Conservation (phyloP, 2,888 invertebrate species). For the Muscina levida region DNA sequence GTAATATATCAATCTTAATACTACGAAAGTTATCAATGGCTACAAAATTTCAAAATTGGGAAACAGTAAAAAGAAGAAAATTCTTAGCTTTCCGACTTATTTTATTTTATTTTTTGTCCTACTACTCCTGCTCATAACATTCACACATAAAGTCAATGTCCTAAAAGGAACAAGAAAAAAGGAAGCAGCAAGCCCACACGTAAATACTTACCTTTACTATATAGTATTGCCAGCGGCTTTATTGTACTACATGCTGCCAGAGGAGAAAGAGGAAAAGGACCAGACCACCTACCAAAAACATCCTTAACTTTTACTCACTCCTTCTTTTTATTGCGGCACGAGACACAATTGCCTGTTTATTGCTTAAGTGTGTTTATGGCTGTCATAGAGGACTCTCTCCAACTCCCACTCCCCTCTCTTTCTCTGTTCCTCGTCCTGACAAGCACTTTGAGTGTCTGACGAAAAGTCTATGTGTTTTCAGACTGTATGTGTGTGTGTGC, state of each 20-base stretch:
- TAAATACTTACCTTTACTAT: background rate
- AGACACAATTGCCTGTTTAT: conserved; percentile 63
- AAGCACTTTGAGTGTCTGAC: background rate
- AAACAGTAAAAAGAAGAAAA: conserved; percentile 6
- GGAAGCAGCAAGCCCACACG: conserved; percentile 22
- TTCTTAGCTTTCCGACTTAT: background rate
- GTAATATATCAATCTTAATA: conserved; percentile 16
- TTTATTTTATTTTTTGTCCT: background rate
- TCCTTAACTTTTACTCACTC: background rate
- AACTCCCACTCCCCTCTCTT: too few species aligned
- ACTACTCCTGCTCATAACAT: background rate
- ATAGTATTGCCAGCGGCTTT: background rate
- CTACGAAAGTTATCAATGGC: background rate
- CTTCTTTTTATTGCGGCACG: conserved; percentile 1
- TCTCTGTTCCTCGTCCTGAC: background rate
- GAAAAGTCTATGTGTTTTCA: background rate
- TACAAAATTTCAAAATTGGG: background rate
- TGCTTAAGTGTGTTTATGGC: conserved; percentile 61
- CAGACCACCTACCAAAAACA: background rate
- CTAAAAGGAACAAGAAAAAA: conserved; percentile 40
- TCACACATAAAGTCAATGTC: conserved; percentile 60
- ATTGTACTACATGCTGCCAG: background rate
- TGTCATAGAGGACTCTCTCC: conserved; percentile 45
- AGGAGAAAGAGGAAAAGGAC: background rate
- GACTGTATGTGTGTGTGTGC: background rate